Evolutionary conservation across 2,113 vertebrate species (phyloP).

Genomic region (Myotis lucifugus): DNA sequence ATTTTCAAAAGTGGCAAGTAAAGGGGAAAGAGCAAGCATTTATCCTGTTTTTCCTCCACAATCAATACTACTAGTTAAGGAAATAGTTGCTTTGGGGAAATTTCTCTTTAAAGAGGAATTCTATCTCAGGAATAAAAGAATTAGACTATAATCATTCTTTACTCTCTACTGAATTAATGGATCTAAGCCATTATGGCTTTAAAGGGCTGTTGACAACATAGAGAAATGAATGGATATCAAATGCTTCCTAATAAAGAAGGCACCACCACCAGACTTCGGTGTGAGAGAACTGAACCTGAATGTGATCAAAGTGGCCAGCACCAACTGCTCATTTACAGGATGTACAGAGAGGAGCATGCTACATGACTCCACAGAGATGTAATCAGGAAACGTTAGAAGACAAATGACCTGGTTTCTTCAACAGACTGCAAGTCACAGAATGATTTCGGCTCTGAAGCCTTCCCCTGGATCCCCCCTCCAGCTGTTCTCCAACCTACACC

Average conservation of each 20-base stretch:
- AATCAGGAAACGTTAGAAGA: background rate
- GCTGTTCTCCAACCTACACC: background rate
- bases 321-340: background rate
- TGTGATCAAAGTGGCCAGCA: background rate
- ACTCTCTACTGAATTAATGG: background rate
- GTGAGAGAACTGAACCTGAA: background rate
- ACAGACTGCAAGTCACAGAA: background rate
- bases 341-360: background rate
- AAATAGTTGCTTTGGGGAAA: background rate
- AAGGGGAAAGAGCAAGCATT: background rate
- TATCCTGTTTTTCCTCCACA: background rate
- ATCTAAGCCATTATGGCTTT: background rate
- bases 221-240: background rate
- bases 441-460: background rate
- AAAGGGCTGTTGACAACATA: background rate
- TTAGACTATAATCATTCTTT: background rate
- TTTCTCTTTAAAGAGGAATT: background rate
- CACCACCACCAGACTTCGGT: background rate
- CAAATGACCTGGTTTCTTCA: background rate
- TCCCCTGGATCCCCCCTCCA: background rate
- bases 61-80: background rate
- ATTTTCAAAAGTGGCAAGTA: background rate
- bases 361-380: background rate
- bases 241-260: background rate
- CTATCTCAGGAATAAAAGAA: background rate